Conservation (phyloP, 2,113 vertebrate genomes). For the Tetrao urogallus region DNA sequence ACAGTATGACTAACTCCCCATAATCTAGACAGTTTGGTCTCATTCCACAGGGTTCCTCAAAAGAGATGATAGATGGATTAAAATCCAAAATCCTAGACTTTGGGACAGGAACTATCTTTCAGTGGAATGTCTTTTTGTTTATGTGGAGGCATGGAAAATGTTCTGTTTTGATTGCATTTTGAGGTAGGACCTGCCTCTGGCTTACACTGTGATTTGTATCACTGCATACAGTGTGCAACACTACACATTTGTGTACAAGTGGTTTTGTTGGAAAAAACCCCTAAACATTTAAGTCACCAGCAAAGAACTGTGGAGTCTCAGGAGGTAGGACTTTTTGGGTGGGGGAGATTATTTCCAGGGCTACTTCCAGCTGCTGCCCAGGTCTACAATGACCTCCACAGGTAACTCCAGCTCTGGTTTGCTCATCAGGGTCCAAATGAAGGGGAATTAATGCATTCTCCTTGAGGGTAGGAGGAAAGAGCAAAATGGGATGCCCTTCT, state of each 20-base stretch:
- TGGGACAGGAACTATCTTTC: not conserved
- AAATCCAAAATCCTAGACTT: not conserved
- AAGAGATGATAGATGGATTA: not conserved
- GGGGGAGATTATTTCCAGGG: not conserved
- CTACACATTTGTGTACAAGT: not conserved
- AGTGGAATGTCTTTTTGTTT: not conserved
- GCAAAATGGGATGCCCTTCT: not conserved
- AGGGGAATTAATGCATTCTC: rapidly evolving
- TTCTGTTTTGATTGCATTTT: not conserved
- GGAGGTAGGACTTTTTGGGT: not conserved
- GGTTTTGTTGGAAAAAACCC: not conserved
- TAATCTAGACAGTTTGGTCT: not conserved
- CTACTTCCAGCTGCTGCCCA: not conserved
- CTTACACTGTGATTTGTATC: not conserved
- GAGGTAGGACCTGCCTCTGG: not conserved
- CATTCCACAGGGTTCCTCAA: not conserved
- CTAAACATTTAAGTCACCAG: not conserved
- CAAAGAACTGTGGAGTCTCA: not conserved
- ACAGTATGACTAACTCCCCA: rapidly evolving
- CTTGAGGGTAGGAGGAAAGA: not conserved
- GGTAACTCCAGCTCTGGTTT: not conserved
- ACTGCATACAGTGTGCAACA: not conserved
- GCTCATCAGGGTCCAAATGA: rapidly evolving
- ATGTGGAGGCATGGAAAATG: not conserved
- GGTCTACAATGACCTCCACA: not conserved